phyloP scores from a whole-genome alignment of 2,888 invertebrate genomes.

The Rhingia rostrata region DNA sequence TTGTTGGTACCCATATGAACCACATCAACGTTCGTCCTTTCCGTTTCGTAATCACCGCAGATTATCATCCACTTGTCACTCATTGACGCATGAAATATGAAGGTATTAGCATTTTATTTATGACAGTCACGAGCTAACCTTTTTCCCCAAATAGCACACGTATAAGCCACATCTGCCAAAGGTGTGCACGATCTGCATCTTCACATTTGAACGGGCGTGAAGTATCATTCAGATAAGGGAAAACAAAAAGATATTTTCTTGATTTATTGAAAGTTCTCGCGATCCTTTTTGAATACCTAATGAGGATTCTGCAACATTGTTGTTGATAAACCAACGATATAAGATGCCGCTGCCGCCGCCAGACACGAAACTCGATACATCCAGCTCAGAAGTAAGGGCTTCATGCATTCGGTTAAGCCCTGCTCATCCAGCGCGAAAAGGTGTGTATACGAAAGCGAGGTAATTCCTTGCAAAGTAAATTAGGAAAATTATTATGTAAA shows the following conservation, averaged over 20 bases:
- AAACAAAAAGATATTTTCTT: not conserved
- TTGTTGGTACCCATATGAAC: too few species aligned
- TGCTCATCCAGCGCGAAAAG: not conserved
- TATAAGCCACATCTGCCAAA: conserved; percentile 38
- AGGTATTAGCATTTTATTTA: conserved; percentile 24
- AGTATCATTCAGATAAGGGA: not conserved
- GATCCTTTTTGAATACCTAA: conserved; percentile 41
- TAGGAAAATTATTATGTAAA: conserved; percentile 33
- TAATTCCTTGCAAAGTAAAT: conserved; percentile 34
- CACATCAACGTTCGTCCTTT: not conserved
- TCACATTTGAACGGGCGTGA: not conserved
- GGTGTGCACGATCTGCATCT: conserved; percentile 16
- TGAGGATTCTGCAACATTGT: conserved; percentile 51
- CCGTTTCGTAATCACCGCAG: conserved; percentile 8
- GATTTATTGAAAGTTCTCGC: conserved; percentile 18
- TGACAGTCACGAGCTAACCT: not conserved
- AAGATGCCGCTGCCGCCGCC: not conserved
- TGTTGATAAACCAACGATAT: not conserved
- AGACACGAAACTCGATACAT: not conserved
- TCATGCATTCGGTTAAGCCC: not conserved
- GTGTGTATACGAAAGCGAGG: conserved; percentile 3
- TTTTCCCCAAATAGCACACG: not conserved
- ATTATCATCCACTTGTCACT: conserved; percentile 30
- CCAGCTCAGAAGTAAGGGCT: not conserved
- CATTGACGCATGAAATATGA: conserved; percentile 18